Evolutionary conservation across 2,113 vertebrate species (phyloP).

Genomic region (Tringa solitaria): DNA sequence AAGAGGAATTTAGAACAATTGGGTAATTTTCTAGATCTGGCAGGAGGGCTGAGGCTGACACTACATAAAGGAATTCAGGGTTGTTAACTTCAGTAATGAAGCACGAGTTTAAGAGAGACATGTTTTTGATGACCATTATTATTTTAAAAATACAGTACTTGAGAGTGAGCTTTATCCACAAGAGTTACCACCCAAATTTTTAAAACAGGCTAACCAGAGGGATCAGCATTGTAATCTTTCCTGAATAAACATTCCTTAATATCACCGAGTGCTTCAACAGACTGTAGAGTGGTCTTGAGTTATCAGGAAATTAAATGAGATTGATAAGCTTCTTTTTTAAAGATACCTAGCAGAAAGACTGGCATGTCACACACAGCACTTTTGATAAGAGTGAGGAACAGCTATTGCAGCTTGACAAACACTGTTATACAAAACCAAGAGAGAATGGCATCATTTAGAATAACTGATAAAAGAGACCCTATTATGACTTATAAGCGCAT

Average conservation of each 20-base stretch:
- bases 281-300: not conserved
- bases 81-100: not conserved
- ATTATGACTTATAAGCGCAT: not conserved
- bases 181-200: not conserved
- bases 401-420: accelerated
- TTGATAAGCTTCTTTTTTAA: not conserved
- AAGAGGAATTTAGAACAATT: not conserved
- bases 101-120: not conserved
- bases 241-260: not conserved
- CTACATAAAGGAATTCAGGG: not conserved
- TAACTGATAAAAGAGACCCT: not conserved
- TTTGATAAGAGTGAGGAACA: not conserved
- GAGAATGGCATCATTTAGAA: not conserved
- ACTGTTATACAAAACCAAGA: not conserved
- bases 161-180: not conserved
- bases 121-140: not conserved
- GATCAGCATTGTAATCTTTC: not conserved
- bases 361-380: not conserved
- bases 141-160: not conserved
- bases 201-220: not conserved
- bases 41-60: not conserved
- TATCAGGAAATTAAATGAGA: not conserved
- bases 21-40: not conserved
- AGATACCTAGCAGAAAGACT: not conserved
- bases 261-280: not conserved